Percentiles rank a stretch among this genome's conserved stretches.
Evolutionary conservation across 1,140 invertebrate species (phyloP).

Genomic region (Tetragnatha versicolor): DNA sequence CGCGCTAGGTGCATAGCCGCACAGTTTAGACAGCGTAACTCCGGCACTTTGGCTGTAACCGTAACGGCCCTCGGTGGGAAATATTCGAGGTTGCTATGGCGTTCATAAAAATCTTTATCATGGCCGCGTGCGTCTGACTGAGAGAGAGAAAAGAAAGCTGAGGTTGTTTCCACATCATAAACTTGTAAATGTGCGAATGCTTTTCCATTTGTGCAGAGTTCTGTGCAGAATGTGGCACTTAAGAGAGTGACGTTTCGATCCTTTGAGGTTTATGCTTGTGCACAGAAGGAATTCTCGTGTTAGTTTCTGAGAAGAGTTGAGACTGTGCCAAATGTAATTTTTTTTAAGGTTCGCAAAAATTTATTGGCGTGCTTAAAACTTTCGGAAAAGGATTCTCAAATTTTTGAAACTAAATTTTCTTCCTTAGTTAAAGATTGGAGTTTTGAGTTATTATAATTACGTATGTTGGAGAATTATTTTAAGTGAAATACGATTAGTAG

Average conservation of each 20-base stretch:
- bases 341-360: too few relatives aligned
- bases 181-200: conserved; percentile 31
- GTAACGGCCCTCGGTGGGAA: conserved; percentile 10
- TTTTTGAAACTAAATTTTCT: too few relatives aligned
- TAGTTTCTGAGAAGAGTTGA: too few relatives aligned
- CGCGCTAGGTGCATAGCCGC: background rate
- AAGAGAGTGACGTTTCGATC: background rate
- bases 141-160: background rate
- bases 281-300: too few relatives aligned
- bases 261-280: too few relatives aligned
- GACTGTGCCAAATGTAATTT: too few relatives aligned
- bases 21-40: conserved; percentile 3
- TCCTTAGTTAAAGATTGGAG: too few relatives aligned
- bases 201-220: background rate
- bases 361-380: too few relatives aligned
- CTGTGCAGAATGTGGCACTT: background rate
- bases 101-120: conserved; percentile 39
- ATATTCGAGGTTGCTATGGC: conserved; percentile 4
- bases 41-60: conserved; percentile 8
- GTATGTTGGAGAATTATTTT: too few relatives aligned
- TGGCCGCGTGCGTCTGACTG: background rate
- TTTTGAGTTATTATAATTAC: too few relatives aligned
- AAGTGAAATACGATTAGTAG: too few relatives aligned
- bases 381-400: too few relatives aligned
- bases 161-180: conserved; percentile 35